phyloP scores from a whole-genome alignment of 2,797 vertebrate genomes.

The Karalla daura region DNA sequence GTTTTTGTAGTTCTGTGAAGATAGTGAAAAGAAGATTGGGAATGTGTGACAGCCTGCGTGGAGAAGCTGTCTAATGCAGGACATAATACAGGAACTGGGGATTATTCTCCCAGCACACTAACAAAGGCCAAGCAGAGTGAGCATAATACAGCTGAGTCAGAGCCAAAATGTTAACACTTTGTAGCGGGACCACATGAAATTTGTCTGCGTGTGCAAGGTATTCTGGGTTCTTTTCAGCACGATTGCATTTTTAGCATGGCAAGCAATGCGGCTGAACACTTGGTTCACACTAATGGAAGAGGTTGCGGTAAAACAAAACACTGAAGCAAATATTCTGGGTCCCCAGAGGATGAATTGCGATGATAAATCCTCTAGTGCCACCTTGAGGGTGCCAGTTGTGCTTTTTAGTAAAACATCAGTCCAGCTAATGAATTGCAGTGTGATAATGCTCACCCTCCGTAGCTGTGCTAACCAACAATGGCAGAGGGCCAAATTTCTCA shows the following conservation, averaged over 20 bases:
- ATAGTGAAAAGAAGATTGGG: slow-evolving; percentile 46
- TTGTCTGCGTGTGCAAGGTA: neutral
- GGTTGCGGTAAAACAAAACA: neutral
- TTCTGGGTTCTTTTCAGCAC: neutral
- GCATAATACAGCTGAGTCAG: slow-evolving; percentile 36
- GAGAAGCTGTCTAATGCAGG: slow-evolving; percentile 44
- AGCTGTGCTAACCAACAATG: too few relatives aligned
- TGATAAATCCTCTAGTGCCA: neutral
- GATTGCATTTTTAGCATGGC: neutral
- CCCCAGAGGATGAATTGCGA: neutral
- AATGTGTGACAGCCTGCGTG: slow-evolving; percentile 52
- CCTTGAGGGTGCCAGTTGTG: neutral
- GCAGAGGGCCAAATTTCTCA: too few relatives aligned
- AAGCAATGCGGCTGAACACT: neutral
- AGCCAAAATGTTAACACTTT: slow-evolving; percentile 29
- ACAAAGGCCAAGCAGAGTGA: slow-evolving; percentile 38
- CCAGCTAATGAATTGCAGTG: neutral
- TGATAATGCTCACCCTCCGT: neutral
- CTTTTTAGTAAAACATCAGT: neutral
- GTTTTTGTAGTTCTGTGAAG: slow-evolving; percentile 50
- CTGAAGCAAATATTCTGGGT: neutral
- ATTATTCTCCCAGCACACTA: slow-evolving; percentile 33
- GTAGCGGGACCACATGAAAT: slow-evolving; percentile 13
- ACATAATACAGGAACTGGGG: slow-evolving; percentile 48
- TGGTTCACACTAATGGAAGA: neutral